Conservation (phyloP, 2,888 invertebrate species). For the Hecatera dysodea region DNA sequence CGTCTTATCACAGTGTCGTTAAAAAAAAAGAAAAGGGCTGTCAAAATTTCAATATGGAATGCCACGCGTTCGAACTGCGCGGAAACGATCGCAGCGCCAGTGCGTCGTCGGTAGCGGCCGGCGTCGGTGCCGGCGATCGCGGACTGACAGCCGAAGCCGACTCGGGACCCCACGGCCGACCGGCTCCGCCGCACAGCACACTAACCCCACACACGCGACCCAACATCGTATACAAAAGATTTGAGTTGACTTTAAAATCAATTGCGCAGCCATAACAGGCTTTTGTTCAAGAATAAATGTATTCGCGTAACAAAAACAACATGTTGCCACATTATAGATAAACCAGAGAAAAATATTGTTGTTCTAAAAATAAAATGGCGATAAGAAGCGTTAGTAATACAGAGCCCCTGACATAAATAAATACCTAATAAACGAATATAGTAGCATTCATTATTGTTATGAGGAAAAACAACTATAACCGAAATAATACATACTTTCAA, state of each 20-base stretch:
- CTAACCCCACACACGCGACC: slow-evolving; percentile 51
- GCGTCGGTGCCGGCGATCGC: slow-evolving; percentile 68
- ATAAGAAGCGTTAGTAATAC: slow-evolving; percentile 33
- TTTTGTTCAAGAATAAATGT: slow-evolving; percentile 39
- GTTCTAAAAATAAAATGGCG: slow-evolving; percentile 16
- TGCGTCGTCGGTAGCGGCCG: slow-evolving; percentile 51
- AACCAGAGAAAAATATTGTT: slow-evolving; percentile 12
- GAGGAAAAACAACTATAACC: slow-evolving; percentile 4
- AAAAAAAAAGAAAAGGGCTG: slow-evolving; percentile 32
- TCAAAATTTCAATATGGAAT: slow-evolving; percentile 64
- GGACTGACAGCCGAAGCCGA: slow-evolving; percentile 66
- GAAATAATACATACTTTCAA: not conserved
- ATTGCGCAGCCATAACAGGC: slow-evolving; percentile 44
- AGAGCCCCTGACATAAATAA: not conserved
- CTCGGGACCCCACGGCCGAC: slow-evolving; percentile 49
- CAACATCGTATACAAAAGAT: slow-evolving; percentile 66
- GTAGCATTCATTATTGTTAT: not conserved
- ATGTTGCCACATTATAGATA: slow-evolving; percentile 44
- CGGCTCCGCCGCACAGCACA: slow-evolving; percentile 25
- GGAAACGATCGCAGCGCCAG: slow-evolving; percentile 58
- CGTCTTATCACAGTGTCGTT: slow-evolving; percentile 57
- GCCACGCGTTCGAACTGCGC: slow-evolving; percentile 64
- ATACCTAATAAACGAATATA: not conserved
- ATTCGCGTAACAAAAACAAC: slow-evolving; percentile 53
- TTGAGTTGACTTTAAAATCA: slow-evolving; percentile 41